A percentile compares a stretch with the other conserved stretches of the same genome.
These are phyloP conservation scores for Chrysopa pallens DNA, from an alignment of 1,140 invertebrate genomes.

Conservation along the genomic window DNA sequence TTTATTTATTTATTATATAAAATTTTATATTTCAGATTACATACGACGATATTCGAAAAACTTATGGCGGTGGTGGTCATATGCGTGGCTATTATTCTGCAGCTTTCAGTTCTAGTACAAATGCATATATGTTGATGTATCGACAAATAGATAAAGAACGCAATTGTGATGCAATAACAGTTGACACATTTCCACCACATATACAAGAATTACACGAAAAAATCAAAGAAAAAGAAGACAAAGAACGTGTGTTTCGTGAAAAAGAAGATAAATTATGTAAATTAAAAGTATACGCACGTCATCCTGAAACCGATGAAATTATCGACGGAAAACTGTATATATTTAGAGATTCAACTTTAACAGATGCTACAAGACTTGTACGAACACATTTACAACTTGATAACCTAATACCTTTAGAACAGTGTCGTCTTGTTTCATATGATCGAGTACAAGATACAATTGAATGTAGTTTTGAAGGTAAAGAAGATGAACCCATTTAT, in stretches of 20 bases:
- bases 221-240: constrained; percentile 48
- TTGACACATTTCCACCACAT: constrained; percentile 55
- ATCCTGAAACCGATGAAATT: constrained; percentile 33
- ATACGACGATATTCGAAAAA: constrained; percentile 65
- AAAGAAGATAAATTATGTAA: constrained; percentile 40
- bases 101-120: constrained; percentile 65
- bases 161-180: constrained; percentile 47
- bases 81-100: constrained; percentile 52
- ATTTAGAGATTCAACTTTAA: constrained; percentile 35
- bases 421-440: constrained; percentile 57
- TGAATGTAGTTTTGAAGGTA: constrained; percentile 48
- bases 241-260: constrained; percentile 35
- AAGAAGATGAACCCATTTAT: constrained; percentile 31
- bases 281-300: constrained; percentile 39
- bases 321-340: constrained; percentile 33
- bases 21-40: constrained; percentile 37
- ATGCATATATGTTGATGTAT: constrained; percentile 91
- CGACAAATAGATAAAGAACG: constrained; percentile 54
- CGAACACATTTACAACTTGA: constrained; percentile 41
- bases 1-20: too few species aligned
- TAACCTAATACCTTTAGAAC: constrained; percentile 34
- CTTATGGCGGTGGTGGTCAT: constrained; percentile 65
- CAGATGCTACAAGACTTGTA: constrained; percentile 34
- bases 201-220: constrained; percentile 46
- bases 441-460: constrained; percentile 45